Base-by-base conservation (phyloP, 1,140 invertebrate species). In the Hermetia illucens region DNA sequence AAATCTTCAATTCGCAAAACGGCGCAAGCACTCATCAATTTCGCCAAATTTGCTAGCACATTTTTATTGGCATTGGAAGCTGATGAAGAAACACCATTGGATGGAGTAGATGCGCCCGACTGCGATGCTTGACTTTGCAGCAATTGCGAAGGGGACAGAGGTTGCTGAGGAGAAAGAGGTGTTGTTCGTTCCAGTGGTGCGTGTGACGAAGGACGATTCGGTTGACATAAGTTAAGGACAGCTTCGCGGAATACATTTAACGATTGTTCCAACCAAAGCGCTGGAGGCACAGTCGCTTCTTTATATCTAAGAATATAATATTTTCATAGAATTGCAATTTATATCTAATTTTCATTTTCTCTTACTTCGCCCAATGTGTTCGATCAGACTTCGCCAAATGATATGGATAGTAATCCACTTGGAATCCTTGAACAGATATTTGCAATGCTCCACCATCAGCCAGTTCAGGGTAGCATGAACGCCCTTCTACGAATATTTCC, bases 391-490 rank as follows among this genome's bases (percentile, higher is more conserved):
- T 75, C 39, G 91, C 89, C 50, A 90, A 74, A 62, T 96, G 90
- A 68, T 94, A 97, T 0, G 94, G 94, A 68, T 98, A 98, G 55
- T 91, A 87, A 63, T 98, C 94, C 8, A 97, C 66, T 58, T 91
- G 81, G 55, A 98, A 80, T 55, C 81, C 74, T n/a, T 76, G 71
- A 16, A 98, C 59, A 4, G 82, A 82, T 25, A 98, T 79, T 67
- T 97, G 93, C 39, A 98, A 64, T n/a, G 92, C 89, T 3, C 89
- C 93, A 15, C 92, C 92, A 41, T 84, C 81, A 47, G 82, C 76
- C 29, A 94, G 58, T 34, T 84, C 77, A 0, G 86, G 84, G 69
- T 88, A 79, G 35, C 72, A 69, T 2, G 85, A 90, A 44, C 85
- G 69, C 5, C 85, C 85, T 62, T 71, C 84, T 86, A 45, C 15